Conservation (phyloP, 2,888 invertebrate species). For the Pachliopta kotzebuea region DNA sequence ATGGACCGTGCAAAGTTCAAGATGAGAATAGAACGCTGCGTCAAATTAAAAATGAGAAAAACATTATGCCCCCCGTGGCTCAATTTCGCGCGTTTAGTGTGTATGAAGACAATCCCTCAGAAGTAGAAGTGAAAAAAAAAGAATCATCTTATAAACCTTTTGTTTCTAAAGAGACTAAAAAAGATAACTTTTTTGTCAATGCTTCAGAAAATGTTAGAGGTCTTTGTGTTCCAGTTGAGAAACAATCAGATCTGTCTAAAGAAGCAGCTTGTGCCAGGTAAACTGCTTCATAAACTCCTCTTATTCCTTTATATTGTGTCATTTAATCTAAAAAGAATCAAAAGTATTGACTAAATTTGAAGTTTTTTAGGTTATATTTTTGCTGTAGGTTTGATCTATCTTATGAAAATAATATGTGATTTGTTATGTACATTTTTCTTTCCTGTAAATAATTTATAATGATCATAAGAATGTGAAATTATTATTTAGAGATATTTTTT, state of each 20-base stretch:
- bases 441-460: too few relatives aligned
- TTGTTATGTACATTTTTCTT: too few relatives aligned
- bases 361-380: background rate
- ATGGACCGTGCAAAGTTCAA: slow-evolving; percentile 71
- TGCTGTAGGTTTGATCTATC: background rate
- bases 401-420: background rate
- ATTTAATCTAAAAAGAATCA: background rate
- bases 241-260: slow-evolving; percentile 57
- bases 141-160: slow-evolving; percentile 71
- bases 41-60: slow-evolving; percentile 74
- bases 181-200: slow-evolving; percentile 58
- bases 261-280: slow-evolving; percentile 53
- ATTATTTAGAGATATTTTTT: background rate
- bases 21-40: slow-evolving; percentile 72
- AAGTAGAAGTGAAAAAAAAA: slow-evolving; percentile 65
- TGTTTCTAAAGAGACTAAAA: slow-evolving; percentile 61
- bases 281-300: slow-evolving; percentile 31
- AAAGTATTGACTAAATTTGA: background rate
- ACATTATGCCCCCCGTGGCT: slow-evolving; percentile 82
- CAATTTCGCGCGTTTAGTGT: slow-evolving; percentile 89
- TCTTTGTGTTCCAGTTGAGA: slow-evolving; percentile 59
- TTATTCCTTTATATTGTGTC: background rate
- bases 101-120: slow-evolving; percentile 83
- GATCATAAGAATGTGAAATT: too few relatives aligned
- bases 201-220: slow-evolving; percentile 61